Evolutionary conservation across 2,113 vertebrate species (phyloP), one percentile per base, ranked within the genome.

Genomic region (Aphyosemion australe): DNA sequence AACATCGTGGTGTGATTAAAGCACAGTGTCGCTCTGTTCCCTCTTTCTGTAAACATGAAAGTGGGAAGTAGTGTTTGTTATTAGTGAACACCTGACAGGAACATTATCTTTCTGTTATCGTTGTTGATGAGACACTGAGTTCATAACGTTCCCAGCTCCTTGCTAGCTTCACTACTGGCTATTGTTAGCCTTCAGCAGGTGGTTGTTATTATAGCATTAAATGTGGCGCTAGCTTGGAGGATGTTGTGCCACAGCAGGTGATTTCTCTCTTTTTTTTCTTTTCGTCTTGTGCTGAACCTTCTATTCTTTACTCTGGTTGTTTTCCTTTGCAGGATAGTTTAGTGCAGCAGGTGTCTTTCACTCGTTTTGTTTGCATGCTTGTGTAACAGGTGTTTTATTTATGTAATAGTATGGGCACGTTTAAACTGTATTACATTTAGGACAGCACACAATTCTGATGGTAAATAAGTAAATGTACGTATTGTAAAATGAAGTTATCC

Each of bases 211-310:
- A 72, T 67, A 84, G 73, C 62, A 68, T 71, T 10, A 37, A 37
- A 37, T 37, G 34, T 37, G 34, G 34, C 4, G 34, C 34, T 37
- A 37, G 9, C 26, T 5, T 79, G 76, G 59, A 41, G 81, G 84
- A 90, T 88, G 84, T 89, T 81, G 72, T 88, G 76, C 67, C 85
- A 75, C 79, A 89, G 87, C 85, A 90, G 88, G 88, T 91, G 84
- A 48, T 59, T 54, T 54, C 3, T 26, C n/a, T 26, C 65, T 67
- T 49, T 50, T 46, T 45, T 61, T 51, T n/a, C n/a, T n/a, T 39
- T 26, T 6, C 34, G 7, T 37, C 34, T 37, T 37, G 7, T 69
- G 51, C 46, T 62, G 65, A 59, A 82, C 41, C 13, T 49, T 45
- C 72, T 84, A 83, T 88, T 88, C 76, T 90, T 82, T 84, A 59